Base-by-base conservation (phyloP, 2,113 vertebrate species). In the Lethenteron reissneri region DNA sequence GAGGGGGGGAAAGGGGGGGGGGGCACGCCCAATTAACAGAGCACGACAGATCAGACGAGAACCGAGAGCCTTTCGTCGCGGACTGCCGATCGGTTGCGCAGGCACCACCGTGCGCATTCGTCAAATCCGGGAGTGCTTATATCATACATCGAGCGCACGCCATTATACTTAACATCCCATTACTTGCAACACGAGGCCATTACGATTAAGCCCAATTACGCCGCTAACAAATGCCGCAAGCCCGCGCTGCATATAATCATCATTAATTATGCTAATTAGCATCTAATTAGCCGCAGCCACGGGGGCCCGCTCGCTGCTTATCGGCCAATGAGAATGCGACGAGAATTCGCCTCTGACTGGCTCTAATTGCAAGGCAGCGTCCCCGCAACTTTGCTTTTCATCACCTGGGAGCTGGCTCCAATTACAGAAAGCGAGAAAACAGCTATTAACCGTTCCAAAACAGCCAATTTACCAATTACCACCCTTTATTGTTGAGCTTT, bases 241-340 rank as follows among this genome's bases (percentile, higher is more conserved):
- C 60, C 60, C 14, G 60, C 60, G 17, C 60, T 64, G 60, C 60
- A 64, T 64, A 64, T 64, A 64, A 64, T 64, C 60, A 64, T 64
- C 60, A 64, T 64, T 64, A 64, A 64, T 64, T 64, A 64, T 64
- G 60, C 60, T 64, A 64, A 64, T 64, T 64, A 64, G 60, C 60
- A 64, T 64, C 60, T 15, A 14, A 64, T 64, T 64, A 64, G 60
- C 60, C 60, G 14, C 60, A 19, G 60, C 60, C 41, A 41, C 41
- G 41, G 41, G 41, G 41, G 41, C 41, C 41, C 41, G 41, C 41
- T 41, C 41, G 41, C 41, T 41, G 41, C 41, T 41, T 41, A 41
- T 41, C 41, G 41, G 41, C 41, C 41, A 41, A 64, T 64, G 60
- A 64, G 60, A 19, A 19, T 15, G 60, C 14, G 60, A 14, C 14